phyloP scores from a whole-genome alignment of 2,797 vertebrate genomes.

The Tangara arthus region DNA sequence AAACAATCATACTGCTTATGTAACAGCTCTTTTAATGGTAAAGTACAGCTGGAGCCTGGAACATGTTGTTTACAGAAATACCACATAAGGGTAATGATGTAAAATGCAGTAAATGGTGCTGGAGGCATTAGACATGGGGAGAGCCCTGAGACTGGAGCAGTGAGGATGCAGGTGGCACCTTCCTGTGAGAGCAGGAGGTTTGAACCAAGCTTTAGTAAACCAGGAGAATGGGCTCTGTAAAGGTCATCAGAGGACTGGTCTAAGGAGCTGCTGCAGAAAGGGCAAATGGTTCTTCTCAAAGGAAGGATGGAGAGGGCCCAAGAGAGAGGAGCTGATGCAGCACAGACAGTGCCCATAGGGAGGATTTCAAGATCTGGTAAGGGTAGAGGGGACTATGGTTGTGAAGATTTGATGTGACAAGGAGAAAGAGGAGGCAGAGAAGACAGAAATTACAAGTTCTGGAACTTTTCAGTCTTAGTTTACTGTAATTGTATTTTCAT shows the following conservation, averaged over 20 bases:
- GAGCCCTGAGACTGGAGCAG: neutral
- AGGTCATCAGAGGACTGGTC: neutral
- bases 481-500: neutral
- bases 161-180: neutral
- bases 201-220: neutral
- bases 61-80: slow-evolving; percentile 10
- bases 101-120: neutral
- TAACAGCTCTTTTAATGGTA: neutral
- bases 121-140: neutral
- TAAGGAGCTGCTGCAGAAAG: accelerated
- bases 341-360: accelerated
- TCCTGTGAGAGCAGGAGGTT: neutral
- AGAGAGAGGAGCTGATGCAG: neutral
- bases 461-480: neutral
- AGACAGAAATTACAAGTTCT: neutral
- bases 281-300: neutral
- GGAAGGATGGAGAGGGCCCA: neutral
- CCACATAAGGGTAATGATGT: neutral
- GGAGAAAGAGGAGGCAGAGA: neutral
- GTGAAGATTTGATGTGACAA: neutral
- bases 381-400: neutral
- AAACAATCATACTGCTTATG: neutral
- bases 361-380: neutral
- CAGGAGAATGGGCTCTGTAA: neutral
- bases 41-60: slow-evolving; percentile 36